Conservation (phyloP, 2,797 vertebrate genomes). For the Enteromius anoplus region DNA sequence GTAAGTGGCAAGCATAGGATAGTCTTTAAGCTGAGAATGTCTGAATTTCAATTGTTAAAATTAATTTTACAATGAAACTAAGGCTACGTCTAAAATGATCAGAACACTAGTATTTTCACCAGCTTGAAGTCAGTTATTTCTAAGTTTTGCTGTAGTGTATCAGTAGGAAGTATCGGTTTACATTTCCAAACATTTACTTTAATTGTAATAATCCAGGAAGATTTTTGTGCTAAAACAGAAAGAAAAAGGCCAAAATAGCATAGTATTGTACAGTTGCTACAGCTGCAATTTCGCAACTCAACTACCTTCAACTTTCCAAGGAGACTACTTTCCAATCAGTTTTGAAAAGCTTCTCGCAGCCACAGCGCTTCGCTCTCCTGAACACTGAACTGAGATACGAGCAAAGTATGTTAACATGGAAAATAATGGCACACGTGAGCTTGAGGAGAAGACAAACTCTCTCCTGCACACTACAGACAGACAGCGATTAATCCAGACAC, state of each 20-base stretch:
- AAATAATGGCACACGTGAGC: neutral
- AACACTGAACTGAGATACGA: neutral
- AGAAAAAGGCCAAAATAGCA: neutral
- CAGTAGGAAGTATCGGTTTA: no score
- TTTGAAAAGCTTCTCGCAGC: neutral
- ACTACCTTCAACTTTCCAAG: neutral
- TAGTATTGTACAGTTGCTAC: no score
- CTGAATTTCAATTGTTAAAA: neutral
- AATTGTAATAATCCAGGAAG: no score
- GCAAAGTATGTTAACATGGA: neutral
- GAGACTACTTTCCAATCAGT: neutral
- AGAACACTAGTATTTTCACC: no score
- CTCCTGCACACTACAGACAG: constrained; percentile 53
- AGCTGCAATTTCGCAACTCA: neutral
- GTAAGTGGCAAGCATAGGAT: neutral
- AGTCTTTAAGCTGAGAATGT: neutral
- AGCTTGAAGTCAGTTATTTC: no score
- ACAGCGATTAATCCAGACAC: constrained; percentile 78
- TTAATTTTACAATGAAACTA: no score
- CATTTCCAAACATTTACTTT: no score
- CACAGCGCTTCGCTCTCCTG: neutral
- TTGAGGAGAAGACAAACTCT: constrained; percentile 32
- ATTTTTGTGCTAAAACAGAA: neutral
- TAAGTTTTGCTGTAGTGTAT: no score
- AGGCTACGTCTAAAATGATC: no score